Evolutionary conservation across 2,113 vertebrate species (phyloP), one percentile per base, ranked within the genome.

Genomic region (Axis porcinus): DNA sequence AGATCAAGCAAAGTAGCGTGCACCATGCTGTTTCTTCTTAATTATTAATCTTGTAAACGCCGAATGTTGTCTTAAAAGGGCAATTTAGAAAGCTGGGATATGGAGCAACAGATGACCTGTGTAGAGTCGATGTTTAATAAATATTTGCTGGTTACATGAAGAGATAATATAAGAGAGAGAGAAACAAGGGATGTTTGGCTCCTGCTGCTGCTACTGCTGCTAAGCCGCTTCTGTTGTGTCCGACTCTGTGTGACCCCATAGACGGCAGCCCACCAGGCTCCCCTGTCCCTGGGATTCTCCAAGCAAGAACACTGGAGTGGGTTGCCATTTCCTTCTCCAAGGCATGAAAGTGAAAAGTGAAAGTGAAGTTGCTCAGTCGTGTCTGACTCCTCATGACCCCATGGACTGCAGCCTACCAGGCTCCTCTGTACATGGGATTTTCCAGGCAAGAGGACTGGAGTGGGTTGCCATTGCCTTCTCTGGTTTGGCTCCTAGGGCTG

Each of bases 31-130:
- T 43, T 76, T 96, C 58, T 96, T 92, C 90, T 92, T 76, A 64
- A 58, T 86, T 97, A 90, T 96, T 92, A 67, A 86, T 94, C 88
- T 89, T 94, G 30, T 70, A 82, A 92, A 62, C 67, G 23, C 17
- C 67, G 91, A 60, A 25, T 52, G 27, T 74, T 86, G 27, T 50
- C 47, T 89, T 95, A 89, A 86, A 90, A 93, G 36, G 27, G 27
- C n/a, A 60, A 58, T 82, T 86, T 36, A 89, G 55, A 94, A 89
- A 97, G 45, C 36, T 85, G 27, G 19, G 36, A 85, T 82, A 82
- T 82, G 9, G 40, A 96, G 23, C 3, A 62, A 36, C 43, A 92
- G 60, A 87, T 67, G 54, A 62, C 76, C 33, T 47, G 4, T 52
- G 85, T 40, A 89, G 30, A 88, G n/a, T 28, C 55, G 92, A 89